Base-by-base conservation (phyloP, 23 tunicate genomes). In the Trididemnum clinides region DNA sequence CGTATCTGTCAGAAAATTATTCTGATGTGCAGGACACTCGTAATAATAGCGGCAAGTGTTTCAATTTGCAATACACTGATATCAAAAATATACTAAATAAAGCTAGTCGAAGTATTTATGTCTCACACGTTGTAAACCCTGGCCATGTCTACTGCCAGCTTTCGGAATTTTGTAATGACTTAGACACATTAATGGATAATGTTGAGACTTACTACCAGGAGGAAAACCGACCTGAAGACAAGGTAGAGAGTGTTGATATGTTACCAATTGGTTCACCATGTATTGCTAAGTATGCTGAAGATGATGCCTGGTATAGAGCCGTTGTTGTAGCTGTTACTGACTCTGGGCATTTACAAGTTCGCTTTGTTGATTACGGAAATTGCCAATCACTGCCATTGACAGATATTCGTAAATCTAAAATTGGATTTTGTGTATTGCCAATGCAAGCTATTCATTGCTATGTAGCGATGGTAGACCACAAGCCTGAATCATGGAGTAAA, bases 361-460 rank as follows among this genome's bases (percentile, higher is more conserved):
- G 59, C 30, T 92, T 92, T 82, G 88, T 92, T 34, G 97, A 92
- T 64, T 92, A 87, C 70, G 97, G 97, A 1, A 87, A 87, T 64
- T 30, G 34, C 2, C 88, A 92, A 51, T 34, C 33, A 21, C 57
- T 92, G 28, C 21, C 51, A 21, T 5, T 83, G 31, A 0, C 39
- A 10, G 82, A 83, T 27, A 64, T 92, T 26, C 75, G 82, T 10
- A 57, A 65, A 23, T 28, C 90, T 1, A 57, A 81, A 22, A 32
- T 38, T 23, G 77, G 82, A 49, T 92, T 87, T 77, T 77, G 90
- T 51, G 21, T 29, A 12, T 38, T 83, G 2, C 97, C 97, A 1
- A 38, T 65, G 10, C 97, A 92, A 76, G 97, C 91, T 35, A 58
- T 87, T 66, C 80, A 66, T 1, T 92, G 97, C 33, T 30, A 21